Percentiles rank a stretch among this genome's conserved stretches.
phyloP scores from a whole-genome alignment of 2,797 vertebrate species.

The Phalloptychus januarius region DNA sequence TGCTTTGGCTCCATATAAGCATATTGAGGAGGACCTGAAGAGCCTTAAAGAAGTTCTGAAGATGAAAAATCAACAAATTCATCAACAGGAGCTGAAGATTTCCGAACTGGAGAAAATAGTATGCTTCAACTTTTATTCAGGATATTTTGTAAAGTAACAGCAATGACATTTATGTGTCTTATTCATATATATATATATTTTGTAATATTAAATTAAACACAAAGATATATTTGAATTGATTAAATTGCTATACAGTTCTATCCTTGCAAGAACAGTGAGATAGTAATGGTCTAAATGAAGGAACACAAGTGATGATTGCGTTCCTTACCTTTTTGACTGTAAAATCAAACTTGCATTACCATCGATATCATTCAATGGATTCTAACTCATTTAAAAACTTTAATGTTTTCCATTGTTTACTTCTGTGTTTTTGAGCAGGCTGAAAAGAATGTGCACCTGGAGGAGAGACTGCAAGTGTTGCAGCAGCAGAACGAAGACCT shows the following conservation, averaged over 20 bases:
- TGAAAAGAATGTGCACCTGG: constrained; percentile 92
- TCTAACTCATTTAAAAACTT: constrained; percentile 63
- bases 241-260: background rate
- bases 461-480: constrained; percentile 92
- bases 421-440: constrained; percentile 82
- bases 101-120: constrained; percentile 95
- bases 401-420: constrained; percentile 60
- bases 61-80: constrained; percentile 97
- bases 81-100: constrained; percentile 93
- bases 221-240: background rate
- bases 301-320: background rate
- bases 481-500: constrained; percentile 98
- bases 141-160: background rate
- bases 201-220: background rate
- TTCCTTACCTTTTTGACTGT: background rate
- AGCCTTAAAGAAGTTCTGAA: constrained; percentile 94
- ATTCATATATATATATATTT: background rate
- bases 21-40: constrained; percentile 93
- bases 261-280: background rate
- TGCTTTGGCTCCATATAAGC: constrained; percentile 91
- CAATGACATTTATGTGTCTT: background rate
- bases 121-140: constrained; percentile 61
- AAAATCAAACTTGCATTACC: background rate
- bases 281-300: background rate
- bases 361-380: background rate